Evolutionary conservation across 1,140 invertebrate species (phyloP).

Genomic region (Polypedilum vanderplanki): DNA sequence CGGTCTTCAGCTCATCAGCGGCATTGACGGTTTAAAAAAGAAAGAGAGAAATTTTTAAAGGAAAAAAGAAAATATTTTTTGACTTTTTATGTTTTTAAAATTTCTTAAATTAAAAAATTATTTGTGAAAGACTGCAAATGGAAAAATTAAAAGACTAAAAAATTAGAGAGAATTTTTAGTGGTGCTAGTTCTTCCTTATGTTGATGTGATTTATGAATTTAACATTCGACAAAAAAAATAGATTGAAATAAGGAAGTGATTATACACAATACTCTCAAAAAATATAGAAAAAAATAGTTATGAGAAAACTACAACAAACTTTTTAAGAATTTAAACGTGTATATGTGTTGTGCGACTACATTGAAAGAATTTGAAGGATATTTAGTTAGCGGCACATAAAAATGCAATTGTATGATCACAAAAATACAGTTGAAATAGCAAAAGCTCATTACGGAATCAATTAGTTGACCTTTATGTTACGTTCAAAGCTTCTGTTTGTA

Average conservation of each 20-base stretch:
- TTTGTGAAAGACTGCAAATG: too few species aligned
- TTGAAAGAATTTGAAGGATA: conserved; percentile 21
- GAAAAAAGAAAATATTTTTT: too few species aligned
- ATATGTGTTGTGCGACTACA: not conserved
- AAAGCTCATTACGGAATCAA: conserved; percentile 12
- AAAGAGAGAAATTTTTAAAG: too few species aligned
- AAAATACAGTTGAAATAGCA: not conserved
- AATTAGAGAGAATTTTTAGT: too few species aligned
- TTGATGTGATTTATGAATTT: conserved; percentile 24
- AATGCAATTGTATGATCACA: conserved; percentile 4
- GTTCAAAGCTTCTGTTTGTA: not conserved
- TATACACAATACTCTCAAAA: not conserved
- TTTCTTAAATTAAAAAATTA: too few species aligned
- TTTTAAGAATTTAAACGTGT: not conserved
- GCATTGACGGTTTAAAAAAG: not conserved
- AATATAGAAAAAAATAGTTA: too few species aligned
- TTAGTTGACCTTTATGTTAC: conserved; percentile 25
- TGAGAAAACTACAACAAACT: not conserved
- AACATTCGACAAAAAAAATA: not conserved
- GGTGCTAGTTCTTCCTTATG: conserved; percentile 20
- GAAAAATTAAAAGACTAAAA: too few species aligned
- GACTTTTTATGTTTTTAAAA: too few species aligned
- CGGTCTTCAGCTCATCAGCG: conserved; percentile 8
- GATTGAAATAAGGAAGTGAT: conserved; percentile 24
- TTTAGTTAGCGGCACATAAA: conserved; percentile 9